phyloP scores from a whole-genome alignment of 2,888 invertebrate genomes.

The Calameuta idolon region DNA sequence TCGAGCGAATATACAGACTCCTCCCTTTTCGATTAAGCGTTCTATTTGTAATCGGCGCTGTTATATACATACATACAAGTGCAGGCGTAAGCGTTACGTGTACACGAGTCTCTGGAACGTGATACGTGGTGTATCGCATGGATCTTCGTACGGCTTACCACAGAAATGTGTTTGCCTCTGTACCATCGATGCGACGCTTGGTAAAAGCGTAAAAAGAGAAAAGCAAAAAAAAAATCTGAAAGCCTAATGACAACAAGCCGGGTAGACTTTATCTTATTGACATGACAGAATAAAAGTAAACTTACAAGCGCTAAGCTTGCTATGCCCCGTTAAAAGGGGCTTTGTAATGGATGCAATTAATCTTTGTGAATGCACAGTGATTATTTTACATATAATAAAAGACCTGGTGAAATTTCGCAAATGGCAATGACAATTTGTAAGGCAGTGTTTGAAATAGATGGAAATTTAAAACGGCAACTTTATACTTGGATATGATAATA shows the following conservation, averaged over 20 bases:
- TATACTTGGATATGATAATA: background rate
- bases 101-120: background rate
- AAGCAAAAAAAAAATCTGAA: background rate
- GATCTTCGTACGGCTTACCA: conserved; percentile 4
- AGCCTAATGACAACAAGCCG: background rate
- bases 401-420: background rate
- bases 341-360: no score
- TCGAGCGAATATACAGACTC: background rate
- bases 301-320: background rate
- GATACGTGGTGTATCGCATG: background rate
- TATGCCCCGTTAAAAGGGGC: no score
- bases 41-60: background rate
- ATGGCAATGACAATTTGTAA: background rate
- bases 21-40: background rate
- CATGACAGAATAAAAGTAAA: background rate
- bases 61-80: background rate
- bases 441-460: background rate
- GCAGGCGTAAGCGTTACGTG: background rate
- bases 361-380: no score
- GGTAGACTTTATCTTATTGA: background rate
- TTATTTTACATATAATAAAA: no score
- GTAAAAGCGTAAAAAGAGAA: background rate
- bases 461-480: background rate
- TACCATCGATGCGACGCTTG: background rate
- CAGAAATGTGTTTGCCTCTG: background rate